These are phyloP conservation scores for Sebastes steindachneri DNA, from an alignment of 2,797 vertebrate genomes.

Conservation along the genomic window DNA sequence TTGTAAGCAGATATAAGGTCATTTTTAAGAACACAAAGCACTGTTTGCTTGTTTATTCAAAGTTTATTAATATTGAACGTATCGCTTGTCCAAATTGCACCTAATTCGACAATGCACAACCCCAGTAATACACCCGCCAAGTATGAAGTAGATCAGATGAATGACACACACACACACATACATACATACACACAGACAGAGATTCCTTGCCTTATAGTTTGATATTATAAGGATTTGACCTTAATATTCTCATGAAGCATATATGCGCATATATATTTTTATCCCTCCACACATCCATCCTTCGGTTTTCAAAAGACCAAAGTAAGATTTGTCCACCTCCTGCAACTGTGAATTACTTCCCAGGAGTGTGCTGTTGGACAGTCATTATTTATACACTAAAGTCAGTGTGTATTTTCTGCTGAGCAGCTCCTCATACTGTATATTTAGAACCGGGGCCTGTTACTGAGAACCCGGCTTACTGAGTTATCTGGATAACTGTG, in stretches of 20 bases:
- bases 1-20: neutral
- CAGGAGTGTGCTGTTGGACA: neutral
- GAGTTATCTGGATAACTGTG: neutral
- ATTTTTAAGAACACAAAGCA: neutral
- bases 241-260: neutral
- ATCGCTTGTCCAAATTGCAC: no score
- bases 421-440: neutral
- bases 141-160: no score
- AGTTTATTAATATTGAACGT: no score
- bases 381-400: conserved; percentile 10
- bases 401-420: neutral
- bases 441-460: neutral
- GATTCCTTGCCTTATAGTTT: no score
- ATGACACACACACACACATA: no score
- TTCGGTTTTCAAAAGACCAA: neutral
- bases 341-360: neutral
- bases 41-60: no score
- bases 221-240: neutral
- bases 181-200: no score
- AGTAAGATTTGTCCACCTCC: neutral
- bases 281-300: no score
- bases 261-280: neutral
- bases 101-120: no score
- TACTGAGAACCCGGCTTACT: neutral
- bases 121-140: no score